These are phyloP conservation scores for Anodontia alba DNA, from an alignment of 2,888 invertebrate genomes.

Conservation along the genomic window DNA sequence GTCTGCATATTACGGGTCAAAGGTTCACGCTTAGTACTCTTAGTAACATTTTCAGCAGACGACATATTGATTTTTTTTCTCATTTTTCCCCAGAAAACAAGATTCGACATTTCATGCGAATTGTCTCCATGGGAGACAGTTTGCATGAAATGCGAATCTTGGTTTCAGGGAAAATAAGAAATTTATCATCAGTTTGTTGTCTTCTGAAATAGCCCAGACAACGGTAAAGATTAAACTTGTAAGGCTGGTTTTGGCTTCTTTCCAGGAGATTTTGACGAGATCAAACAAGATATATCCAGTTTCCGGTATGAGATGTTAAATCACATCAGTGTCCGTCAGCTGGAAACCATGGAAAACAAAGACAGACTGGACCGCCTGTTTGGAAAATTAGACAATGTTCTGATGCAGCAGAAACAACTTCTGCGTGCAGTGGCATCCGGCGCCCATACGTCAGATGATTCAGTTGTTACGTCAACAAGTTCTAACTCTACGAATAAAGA, in stretches of 20 bases:
- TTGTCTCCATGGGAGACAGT: too few relatives aligned
- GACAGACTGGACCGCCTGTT: constrained; percentile 53
- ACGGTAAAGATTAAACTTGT: too few relatives aligned
- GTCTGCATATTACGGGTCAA: too few relatives aligned
- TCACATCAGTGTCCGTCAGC: constrained; percentile 67
- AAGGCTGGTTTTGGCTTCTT: not conserved
- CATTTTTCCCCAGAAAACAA: too few relatives aligned
- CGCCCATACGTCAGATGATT: not conserved
- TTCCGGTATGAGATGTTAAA: constrained; percentile 81
- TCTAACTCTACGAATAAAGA: not conserved
- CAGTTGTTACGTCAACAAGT: not conserved
- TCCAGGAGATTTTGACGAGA: constrained; percentile 78
- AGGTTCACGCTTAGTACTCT: too few relatives aligned
- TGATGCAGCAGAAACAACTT: constrained; percentile 40
- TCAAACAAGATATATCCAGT: constrained; percentile 81
- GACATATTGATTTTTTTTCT: too few relatives aligned
- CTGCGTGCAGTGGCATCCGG: not conserved
- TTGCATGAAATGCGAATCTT: too few relatives aligned
- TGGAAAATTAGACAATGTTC: constrained; percentile 38
- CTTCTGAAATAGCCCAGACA: too few relatives aligned
- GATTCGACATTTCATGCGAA: too few relatives aligned
- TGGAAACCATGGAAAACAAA: constrained; percentile 54
- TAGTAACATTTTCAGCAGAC: too few relatives aligned
- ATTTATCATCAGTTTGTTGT: too few relatives aligned
- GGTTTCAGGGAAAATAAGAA: too few relatives aligned